phyloP scores from a whole-genome alignment of 2,888 invertebrate genomes.

The Leistus spinibarbis region DNA sequence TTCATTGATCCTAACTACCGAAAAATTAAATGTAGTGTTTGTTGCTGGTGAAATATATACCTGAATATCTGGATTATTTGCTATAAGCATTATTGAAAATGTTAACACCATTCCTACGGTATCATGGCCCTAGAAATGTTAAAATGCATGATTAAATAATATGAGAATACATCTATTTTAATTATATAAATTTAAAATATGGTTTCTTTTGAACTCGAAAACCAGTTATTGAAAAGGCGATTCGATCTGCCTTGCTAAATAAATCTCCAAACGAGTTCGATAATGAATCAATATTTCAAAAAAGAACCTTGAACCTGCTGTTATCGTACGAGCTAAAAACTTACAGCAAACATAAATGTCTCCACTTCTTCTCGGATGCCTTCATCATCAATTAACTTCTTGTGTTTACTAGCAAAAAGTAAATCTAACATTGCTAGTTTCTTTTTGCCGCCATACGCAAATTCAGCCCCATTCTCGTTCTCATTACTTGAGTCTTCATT shows the following conservation, averaged over 20 bases:
- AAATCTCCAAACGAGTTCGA: no score
- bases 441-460: background rate
- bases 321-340: background rate
- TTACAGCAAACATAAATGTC: background rate
- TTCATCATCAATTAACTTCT: background rate
- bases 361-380: background rate
- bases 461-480: background rate
- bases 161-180: no score
- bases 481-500: slow-evolving; percentile 40
- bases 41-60: no score
- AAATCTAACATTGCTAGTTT: slow-evolving; percentile 1
- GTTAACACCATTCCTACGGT: slow-evolving; percentile 54
- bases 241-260: no score
- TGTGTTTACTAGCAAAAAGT: background rate
- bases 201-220: no score
- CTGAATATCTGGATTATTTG: slow-evolving; percentile 57
- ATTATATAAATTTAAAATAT: no score
- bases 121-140: slow-evolving; percentile 71
- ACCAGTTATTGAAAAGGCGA: no score
- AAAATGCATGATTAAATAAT: no score
- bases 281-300: no score
- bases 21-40: no score
- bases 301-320: no score
- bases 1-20: no score
- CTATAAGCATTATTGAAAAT: slow-evolving; percentile 46